Base-by-base conservation (phyloP, 2,888 invertebrate genomes). In the Diabrotica balteata region DNA sequence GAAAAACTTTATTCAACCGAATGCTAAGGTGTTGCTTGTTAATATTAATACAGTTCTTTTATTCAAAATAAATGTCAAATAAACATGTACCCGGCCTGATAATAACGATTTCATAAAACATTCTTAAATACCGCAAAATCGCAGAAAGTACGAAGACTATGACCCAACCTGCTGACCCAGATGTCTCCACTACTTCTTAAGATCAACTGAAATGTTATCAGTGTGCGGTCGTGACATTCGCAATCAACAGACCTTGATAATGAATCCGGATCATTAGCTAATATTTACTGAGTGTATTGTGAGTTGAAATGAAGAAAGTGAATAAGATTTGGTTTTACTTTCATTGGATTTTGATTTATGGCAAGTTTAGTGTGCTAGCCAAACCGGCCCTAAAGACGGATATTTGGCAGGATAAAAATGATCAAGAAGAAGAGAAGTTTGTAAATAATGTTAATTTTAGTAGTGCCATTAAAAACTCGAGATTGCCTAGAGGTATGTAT, bases 131-230 rank as follows among this genome's bases (percentile, higher is more conserved):
- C 32, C 32, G 32, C 32, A 32, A 32, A 32, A 32, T 32, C 32
- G 32, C 32, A 32, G 17, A 51, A 22, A 53, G 10, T 53, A 43
- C 10, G 42, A 43, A 43, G 9, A 42, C 10, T 42, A 54, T 10
- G 54, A 54, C 54, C 54, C 42, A 54, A 54, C 54, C 43, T 54
- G 54, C 43, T 54, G 54, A 54, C 54, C 54, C 43, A 43, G 54
- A 43, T 54, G 43, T 54, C 43, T 17, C 43, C 42, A 32, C 22
- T 54, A 54, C n/a, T 43, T 10, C 10, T 32, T 32, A 52, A 10
- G 32, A 9, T 22, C 9, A 52, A 32, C 1, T 32, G 7, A 52
- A 32, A 32, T 52, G 7, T 42, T 54, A 43, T 54, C 43, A 42
- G 7, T 43, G 54, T 43, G n/a, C 54, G 32, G 54, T 43, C 42